Evolutionary conservation across 2,113 vertebrate species (phyloP), one percentile per base, ranked within the genome.

Genomic region (Trichomycterus rosablanca): DNA sequence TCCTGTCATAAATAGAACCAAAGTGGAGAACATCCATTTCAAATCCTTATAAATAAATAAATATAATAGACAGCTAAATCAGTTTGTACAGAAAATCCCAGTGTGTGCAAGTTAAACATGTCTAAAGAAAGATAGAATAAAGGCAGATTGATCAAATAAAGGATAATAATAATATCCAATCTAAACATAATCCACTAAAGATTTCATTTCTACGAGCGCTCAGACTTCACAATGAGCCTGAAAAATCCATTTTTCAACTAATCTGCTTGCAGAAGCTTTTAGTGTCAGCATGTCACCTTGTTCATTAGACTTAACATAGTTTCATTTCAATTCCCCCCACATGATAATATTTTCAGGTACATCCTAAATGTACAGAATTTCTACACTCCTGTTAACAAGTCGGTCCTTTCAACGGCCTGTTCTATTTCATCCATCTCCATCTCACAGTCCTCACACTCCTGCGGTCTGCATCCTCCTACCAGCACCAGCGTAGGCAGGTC

Each of bases 381-480:
- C n/a, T 24, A 51, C 16, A 5, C 14, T 4, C 14, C 15, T 32
- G 5, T 16, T 79, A 87, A 74, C 82, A 87, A 26, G 82, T 18
- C 83, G 86, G 61, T 83, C 77, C 11, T 60, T 26, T 80, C 78
- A 63, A 83, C 68, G 23, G 69, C 74, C 4, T 68, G 79, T 8
- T 84, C 79, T 67, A 83, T 83, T 61, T 83, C 73, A 49, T 85
- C 86, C 76, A 78, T 81, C 80, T 86, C 82, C 51, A 80, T 80
- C 76, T 86, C 84, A 19, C 83, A 88, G 76, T 88, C 87, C 54
- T 87, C 83, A 49, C 87, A 88, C 1, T 80, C 75, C 22, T 85
- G 82, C 0, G 80, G 63, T 18, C 80, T 78, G 10, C 81, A 85
- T 18, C 84, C 75, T 49, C 84, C 85, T 4, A 88, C 80, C 40